Percentiles rank a stretch among this genome's conserved stretches.
Conservation (phyloP, 2,797 vertebrate genomes). For the Enteromius mattozi region DNA sequence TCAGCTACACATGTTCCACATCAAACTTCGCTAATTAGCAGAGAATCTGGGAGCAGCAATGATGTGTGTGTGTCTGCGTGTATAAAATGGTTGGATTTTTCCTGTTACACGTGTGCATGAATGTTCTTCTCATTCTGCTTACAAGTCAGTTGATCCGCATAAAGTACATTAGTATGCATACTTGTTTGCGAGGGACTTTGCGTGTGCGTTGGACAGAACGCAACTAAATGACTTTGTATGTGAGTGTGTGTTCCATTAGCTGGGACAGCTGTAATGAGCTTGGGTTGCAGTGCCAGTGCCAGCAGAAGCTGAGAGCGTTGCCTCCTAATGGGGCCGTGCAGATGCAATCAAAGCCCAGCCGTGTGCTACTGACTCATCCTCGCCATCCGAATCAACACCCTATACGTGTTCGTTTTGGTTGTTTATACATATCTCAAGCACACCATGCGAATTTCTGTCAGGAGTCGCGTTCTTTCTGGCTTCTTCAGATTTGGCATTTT, state of each 20-base stretch:
- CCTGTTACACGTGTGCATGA: conserved; percentile 63
- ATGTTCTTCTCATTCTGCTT: conserved; percentile 23
- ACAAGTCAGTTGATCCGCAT: conserved; percentile 27
- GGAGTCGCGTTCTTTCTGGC: conserved; percentile 26
- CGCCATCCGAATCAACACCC: conserved; percentile 61
- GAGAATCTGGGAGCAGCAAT: conserved; percentile 76
- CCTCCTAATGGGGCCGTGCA: conserved; percentile 70
- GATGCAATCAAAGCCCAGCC: conserved; percentile 72
- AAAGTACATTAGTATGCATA: conserved; percentile 23
- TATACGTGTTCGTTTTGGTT: conserved; percentile 9
- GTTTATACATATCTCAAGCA: conserved; percentile 36
- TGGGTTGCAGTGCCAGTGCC: conserved; percentile 72
- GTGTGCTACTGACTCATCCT: conserved; percentile 67
- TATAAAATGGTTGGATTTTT: neutral
- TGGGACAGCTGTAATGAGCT: conserved; percentile 81
- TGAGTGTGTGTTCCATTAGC: conserved; percentile 75
- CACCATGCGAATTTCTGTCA: conserved; percentile 13
- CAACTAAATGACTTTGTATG: conserved; percentile 35
- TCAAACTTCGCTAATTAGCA: conserved; percentile 79
- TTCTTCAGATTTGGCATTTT: conserved; percentile 48
- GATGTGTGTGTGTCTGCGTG: conserved; percentile 69
- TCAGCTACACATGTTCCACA: conserved; percentile 77
- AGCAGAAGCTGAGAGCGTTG: conserved; percentile 76
- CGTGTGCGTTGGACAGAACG: neutral
- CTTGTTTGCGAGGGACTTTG: conserved; percentile 33